Evolutionary conservation across 2,113 vertebrate species (phyloP).

Genomic region (Salvelinus namaycush): DNA sequence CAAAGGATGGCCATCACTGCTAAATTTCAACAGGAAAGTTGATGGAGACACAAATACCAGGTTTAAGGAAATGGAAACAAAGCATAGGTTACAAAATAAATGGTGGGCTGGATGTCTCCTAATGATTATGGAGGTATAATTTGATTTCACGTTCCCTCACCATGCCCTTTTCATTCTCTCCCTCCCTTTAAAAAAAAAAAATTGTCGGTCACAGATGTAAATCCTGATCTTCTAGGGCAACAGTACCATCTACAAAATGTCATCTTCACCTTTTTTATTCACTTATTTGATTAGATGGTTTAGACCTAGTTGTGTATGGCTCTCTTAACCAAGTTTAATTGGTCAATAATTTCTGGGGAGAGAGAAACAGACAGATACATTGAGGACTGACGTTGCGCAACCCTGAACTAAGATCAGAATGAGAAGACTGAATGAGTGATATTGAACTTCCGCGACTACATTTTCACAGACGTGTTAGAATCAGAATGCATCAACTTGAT

Average conservation of each 20-base stretch:
- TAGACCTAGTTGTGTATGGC: neutral
- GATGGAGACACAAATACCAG: neutral
- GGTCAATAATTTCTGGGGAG: neutral
- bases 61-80: slow-evolving; percentile 33
- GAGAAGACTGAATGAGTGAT: neutral
- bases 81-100: slow-evolving; percentile 37
- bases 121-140: slow-evolving; percentile 11
- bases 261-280: neutral
- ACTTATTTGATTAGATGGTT: neutral
- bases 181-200: neutral
- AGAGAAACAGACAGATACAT: neutral
- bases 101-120: neutral
- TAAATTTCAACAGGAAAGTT: neutral
- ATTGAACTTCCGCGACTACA: too few species aligned
- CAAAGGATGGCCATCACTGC: neutral
- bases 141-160: neutral
- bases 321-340: too few species aligned
- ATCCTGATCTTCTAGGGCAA: neutral
- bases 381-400: neutral
- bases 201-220: too few species aligned
- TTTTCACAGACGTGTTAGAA: too few species aligned
- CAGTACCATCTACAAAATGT: neutral
- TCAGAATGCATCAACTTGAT: too few species aligned
- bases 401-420: neutral
- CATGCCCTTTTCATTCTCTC: neutral